phyloP scores from a whole-genome alignment of 2,888 invertebrate species.

The Drosophila yooni region DNA sequence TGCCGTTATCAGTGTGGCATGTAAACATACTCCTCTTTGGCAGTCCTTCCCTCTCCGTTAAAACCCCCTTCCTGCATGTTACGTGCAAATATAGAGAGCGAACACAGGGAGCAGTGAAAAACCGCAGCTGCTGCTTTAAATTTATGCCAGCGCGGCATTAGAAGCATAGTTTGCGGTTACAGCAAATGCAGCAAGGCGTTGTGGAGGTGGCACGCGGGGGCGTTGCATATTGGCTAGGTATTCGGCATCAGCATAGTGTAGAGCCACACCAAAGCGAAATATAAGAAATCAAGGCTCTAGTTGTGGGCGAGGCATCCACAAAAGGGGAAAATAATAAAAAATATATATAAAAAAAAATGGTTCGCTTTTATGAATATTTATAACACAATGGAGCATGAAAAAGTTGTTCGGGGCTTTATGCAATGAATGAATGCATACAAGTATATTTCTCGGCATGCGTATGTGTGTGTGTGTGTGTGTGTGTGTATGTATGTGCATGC shows the following conservation, averaged over 20 bases:
- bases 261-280: constrained; percentile 52
- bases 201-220: constrained; percentile 11
- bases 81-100: constrained; percentile 46
- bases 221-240: constrained; percentile 68
- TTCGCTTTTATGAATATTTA: constrained; percentile 77
- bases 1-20: constrained; percentile 44
- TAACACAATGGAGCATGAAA: constrained; percentile 79
- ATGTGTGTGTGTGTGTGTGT: constrained; percentile 4
- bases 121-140: constrained; percentile 80
- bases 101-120: constrained; percentile 54
- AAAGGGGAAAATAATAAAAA: constrained; percentile 15
- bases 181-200: constrained; percentile 48
- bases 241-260: constrained; percentile 47
- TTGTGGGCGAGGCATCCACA: constrained; percentile 42
- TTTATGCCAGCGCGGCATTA: constrained; percentile 77
- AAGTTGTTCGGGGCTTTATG: constrained; percentile 63
- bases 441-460: constrained; percentile 22
- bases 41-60: neutral
- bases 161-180: constrained; percentile 74
- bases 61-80: neutral
- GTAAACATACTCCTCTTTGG: constrained; percentile 35
- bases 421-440: constrained; percentile 50
- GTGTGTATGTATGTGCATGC: constrained; percentile 7
- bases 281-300: constrained; percentile 77
- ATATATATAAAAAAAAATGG: constrained; percentile 20